Percentiles rank a stretch among this genome's conserved stretches.
Evolutionary conservation across 2,113 vertebrate genomes (phyloP).

Genomic region (Clarias macrocephalus): DNA sequence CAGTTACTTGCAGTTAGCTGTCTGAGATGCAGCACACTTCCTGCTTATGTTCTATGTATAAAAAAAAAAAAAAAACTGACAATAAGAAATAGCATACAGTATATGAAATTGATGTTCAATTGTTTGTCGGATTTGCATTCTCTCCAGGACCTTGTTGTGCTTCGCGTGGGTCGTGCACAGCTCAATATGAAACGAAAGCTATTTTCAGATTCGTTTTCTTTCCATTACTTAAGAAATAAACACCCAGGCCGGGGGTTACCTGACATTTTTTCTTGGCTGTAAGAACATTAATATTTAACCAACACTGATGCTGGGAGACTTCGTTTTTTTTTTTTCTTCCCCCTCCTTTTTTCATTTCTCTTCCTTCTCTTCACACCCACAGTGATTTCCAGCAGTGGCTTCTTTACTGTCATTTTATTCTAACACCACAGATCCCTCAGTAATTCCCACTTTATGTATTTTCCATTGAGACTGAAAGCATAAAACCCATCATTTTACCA

Average conservation of each 20-base stretch:
- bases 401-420: neutral
- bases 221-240: neutral
- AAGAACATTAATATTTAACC: neutral
- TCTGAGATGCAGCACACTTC: neutral
- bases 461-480: neutral
- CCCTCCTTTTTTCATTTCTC: neutral
- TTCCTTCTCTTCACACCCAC: neutral
- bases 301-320: neutral
- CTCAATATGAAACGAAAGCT: neutral
- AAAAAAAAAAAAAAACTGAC: neutral
- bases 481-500: neutral
- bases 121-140: constrained; percentile 7
- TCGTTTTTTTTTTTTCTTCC: neutral
- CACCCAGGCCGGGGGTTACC: neutral
- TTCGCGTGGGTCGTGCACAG: neutral
- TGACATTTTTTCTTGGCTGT: neutral
- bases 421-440: neutral
- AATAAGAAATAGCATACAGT: neutral
- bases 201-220: neutral
- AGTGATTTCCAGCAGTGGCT: neutral
- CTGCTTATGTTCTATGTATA: neutral
- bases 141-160: constrained; percentile 26
- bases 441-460: neutral
- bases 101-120: constrained; percentile 32
- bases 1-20: constrained; percentile 19